These are phyloP conservation scores for Caerostris darwini DNA, from an alignment of 1,140 invertebrate genomes.

Conservation along the genomic window DNA sequence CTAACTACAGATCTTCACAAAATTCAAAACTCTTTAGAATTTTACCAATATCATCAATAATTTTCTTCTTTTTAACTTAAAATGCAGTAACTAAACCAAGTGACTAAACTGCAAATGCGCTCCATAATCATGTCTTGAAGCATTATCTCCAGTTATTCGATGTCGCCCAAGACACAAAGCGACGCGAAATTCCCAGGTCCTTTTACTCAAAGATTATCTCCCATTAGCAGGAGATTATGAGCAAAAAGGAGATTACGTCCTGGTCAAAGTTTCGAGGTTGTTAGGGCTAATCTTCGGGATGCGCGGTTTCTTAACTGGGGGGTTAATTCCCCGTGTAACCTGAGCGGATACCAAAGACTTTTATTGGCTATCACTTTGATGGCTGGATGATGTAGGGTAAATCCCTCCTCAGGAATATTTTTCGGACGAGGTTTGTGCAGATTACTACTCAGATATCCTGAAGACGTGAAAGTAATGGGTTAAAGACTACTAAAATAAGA, in stretches of 20 bases:
- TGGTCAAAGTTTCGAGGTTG: constrained; percentile 54
- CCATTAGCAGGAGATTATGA: constrained; percentile 64
- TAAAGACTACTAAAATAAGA: background rate
- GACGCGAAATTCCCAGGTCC: constrained; percentile 3
- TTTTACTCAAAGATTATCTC: constrained; percentile 30
- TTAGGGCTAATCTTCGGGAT: constrained; percentile 57
- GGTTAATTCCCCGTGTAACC: constrained; percentile 41
- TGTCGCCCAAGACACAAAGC: background rate
- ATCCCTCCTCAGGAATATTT: background rate
- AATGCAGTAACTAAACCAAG: too few relatives aligned
- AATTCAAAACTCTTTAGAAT: too few relatives aligned
- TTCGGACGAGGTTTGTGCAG: background rate
- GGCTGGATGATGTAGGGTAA: constrained; percentile 13
- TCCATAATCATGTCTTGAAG: background rate
- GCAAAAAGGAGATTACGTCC: constrained; percentile 45
- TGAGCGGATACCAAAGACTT: background rate
- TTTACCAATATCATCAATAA: too few relatives aligned
- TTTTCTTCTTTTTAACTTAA: too few relatives aligned
- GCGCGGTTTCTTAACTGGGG: constrained; percentile 46
- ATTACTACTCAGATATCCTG: background rate
- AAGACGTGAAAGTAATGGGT: background rate
- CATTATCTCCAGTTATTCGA: constrained; percentile 23
- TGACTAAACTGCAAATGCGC: too few relatives aligned
- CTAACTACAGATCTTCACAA: too few relatives aligned
- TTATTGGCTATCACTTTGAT: constrained; percentile 28